Conservation (phyloP, 2,797 vertebrate genomes). For the Buceros bicornis region DNA sequence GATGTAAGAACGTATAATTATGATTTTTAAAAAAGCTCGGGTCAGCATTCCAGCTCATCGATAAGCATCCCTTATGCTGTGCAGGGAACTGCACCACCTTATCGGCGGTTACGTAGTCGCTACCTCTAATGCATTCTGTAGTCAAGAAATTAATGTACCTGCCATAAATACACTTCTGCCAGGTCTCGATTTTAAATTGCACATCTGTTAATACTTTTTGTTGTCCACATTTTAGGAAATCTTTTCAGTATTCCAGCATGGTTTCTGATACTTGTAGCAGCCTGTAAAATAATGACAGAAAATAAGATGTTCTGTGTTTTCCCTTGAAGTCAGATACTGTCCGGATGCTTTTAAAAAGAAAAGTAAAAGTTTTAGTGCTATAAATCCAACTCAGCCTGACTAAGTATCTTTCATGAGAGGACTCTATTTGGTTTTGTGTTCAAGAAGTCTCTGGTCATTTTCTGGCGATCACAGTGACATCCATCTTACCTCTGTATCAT, state of each 20-base stretch:
- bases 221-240: not conserved
- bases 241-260: not conserved
- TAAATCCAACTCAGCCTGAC: not conserved
- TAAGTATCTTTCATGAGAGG: not conserved
- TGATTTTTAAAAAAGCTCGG: not conserved
- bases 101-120: not conserved
- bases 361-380: not conserved
- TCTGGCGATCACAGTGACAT: not conserved
- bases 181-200: not conserved
- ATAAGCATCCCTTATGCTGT: not conserved
- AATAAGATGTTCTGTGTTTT: not conserved
- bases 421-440: not conserved
- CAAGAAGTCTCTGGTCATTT: not conserved
- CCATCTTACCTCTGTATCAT: not conserved
- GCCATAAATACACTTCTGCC: rapidly evolving
- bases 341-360: not conserved
- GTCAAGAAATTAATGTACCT: not conserved
- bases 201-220: not conserved
- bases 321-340: not conserved
- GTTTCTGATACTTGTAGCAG: not conserved
- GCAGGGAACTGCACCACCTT: not conserved
- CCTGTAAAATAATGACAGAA: not conserved
- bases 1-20: not conserved
- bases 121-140: not conserved
- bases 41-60: not conserved